Conservation (phyloP, 2,888 invertebrate species). For the Sicus ferrugineus region DNA sequence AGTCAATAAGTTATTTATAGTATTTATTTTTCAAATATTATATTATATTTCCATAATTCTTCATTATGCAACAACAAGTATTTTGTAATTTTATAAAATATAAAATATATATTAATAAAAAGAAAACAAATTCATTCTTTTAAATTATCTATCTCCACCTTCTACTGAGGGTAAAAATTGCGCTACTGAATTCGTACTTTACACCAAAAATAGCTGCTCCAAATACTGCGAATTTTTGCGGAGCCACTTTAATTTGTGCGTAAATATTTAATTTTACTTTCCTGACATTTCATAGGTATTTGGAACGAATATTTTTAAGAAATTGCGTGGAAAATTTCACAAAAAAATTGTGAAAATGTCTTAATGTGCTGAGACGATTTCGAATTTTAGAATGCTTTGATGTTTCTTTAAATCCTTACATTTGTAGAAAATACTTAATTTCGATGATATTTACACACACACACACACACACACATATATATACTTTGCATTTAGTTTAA, state of each 20-base stretch:
- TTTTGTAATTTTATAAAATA: background rate
- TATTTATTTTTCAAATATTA: too few relatives aligned
- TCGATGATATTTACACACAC: too few relatives aligned
- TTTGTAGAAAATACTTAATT: too few relatives aligned
- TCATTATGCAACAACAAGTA: background rate
- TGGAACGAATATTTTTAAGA: conserved; percentile 3
- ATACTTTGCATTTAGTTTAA: too few relatives aligned
- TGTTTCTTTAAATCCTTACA: too few relatives aligned
- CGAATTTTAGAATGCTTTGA: background rate
- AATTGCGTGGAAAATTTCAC: background rate
- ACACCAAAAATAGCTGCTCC: conserved; percentile 16
- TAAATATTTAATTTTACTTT: background rate
- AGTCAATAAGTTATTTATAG: too few relatives aligned
- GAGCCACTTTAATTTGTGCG: conserved; percentile 11
- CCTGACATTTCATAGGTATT: conserved; percentile 21
- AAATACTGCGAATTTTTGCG: conserved; percentile 2
- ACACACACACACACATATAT: too few relatives aligned
- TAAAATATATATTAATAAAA: too few relatives aligned
- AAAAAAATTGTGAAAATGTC: background rate
- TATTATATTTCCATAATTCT: too few relatives aligned
- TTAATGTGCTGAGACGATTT: background rate
- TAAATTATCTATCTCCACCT: too few relatives aligned
- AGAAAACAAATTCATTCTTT: background rate
- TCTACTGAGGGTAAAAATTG: too few relatives aligned
- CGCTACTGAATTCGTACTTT: too few relatives aligned